Base-by-base conservation (phyloP, 2,888 invertebrate genomes). In the Helobdella robusta region DNA sequence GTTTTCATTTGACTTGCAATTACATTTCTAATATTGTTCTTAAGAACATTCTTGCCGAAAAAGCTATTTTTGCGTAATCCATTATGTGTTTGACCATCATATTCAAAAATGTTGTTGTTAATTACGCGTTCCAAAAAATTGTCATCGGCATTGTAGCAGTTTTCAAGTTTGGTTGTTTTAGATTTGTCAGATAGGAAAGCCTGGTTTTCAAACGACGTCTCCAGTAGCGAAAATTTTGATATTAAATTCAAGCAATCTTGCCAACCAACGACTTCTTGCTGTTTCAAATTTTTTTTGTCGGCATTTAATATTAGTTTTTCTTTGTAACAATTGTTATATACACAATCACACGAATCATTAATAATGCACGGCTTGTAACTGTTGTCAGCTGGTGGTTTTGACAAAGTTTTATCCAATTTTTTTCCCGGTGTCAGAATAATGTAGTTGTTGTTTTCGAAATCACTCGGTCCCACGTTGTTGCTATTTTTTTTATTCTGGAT, bases 371-470 rank as follows among this genome's bases (percentile, higher is more conserved):
- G n/a, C 32, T 56, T 56, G n/a, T 30, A 32, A 56, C 56, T 56
- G 28, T 32, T 32, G 28, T 56, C 28, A 1, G 56, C 28, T 30
- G 56, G 48, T 18, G 62, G 50, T 28, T 62, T 62, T 20, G 62
- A 46, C 30, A 62, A 46, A 46, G 30, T 20, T 8, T 46, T 46
- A 28, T 35, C 36, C 25, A 25, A 23, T 28, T 18, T 34, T 11
- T 62, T 44, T n/a, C 23, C 46, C 20, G 62, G 50, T 11, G 62
- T 50, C 46, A 62, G 44, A 1, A 46, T 32, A 1, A 62, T 28
- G 50, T 62, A 62, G 30, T 62, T 46, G 23, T 48, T 62, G 34
- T 46, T 48, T 46, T 46, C 44, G 15, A 60, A n/a, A 23, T 60
- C 60, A 15, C 28, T 36, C 46, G 34, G n/a, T 46, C 30, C 8